Conservation (phyloP, 2,888 invertebrate genomes). For the Eumacrocentrus americanus region DNA sequence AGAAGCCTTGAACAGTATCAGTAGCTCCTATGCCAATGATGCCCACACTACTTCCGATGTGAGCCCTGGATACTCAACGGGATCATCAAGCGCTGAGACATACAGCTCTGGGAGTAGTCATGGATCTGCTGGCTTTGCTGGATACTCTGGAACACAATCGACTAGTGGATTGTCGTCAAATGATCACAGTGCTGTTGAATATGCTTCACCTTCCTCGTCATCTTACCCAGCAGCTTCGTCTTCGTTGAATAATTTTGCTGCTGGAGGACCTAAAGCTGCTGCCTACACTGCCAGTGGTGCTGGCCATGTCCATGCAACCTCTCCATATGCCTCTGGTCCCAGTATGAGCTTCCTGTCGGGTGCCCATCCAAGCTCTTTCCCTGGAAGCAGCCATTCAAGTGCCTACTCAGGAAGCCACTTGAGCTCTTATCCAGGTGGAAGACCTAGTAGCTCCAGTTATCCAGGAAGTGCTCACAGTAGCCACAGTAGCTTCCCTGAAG, state of each 20-base stretch:
- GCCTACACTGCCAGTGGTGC: constrained; percentile 21
- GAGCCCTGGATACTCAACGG: constrained; percentile 33
- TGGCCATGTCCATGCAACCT: constrained; percentile 17
- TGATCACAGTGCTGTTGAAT: constrained; percentile 29
- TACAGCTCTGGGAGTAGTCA: constrained; percentile 17
- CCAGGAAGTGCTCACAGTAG: background rate
- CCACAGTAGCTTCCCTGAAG: constrained; percentile 28
- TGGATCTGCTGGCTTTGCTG: constrained; percentile 20
- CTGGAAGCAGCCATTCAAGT: background rate
- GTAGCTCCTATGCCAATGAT: constrained; percentile 38
- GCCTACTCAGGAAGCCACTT: constrained; percentile 10
- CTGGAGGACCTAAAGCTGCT: constrained; percentile 30
- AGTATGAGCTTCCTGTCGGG: constrained; percentile 18
- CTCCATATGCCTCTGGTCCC: constrained; percentile 29
- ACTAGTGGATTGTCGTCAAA: constrained; percentile 26
- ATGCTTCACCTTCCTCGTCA: constrained; percentile 30
- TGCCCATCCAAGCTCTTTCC: constrained; percentile 23
- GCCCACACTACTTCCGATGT: constrained; percentile 32
- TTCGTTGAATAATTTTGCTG: constrained; percentile 23
- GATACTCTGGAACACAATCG: constrained; percentile 28
- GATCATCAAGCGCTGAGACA: constrained; percentile 21
- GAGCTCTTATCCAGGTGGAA: constrained; percentile 8
- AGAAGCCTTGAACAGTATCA: constrained; percentile 30
- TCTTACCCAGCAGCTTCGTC: constrained; percentile 24
- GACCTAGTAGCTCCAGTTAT: constrained; percentile 22